Conservation (phyloP, 2,797 vertebrate genomes). For the Nannoperca obscura region DNA sequence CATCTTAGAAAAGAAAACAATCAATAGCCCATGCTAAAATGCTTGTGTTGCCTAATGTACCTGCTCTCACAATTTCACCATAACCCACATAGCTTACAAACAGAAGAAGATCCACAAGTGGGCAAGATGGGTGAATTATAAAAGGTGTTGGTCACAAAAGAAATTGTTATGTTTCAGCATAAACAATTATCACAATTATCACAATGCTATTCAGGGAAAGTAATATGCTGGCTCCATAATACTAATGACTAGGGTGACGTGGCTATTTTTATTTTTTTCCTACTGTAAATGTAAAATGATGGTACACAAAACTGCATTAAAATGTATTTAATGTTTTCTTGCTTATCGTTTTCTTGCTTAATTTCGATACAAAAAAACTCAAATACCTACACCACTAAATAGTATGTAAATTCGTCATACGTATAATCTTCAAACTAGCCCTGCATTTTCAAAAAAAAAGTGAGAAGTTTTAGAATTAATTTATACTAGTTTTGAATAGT, state of each 20-base stretch:
- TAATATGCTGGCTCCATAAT: neutral
- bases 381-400: neutral
- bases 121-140: neutral
- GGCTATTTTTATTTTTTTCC: neutral
- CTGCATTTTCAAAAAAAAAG: neutral
- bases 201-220: neutral
- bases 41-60: neutral
- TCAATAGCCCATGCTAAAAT: constrained; percentile 13
- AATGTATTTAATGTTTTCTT: neutral
- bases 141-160: constrained; percentile 15
- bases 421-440: neutral
- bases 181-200: neutral
- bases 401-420: neutral
- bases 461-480: neutral
- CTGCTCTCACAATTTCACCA: constrained; percentile 15
- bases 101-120: constrained; percentile 44
- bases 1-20: constrained; percentile 16
- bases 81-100: constrained; percentile 7
- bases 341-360: too few species aligned
- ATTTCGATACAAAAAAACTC: neutral
- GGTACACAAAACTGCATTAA: neutral
- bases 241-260: too few species aligned
- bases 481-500: neutral
- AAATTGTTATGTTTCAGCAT: constrained; percentile 10
- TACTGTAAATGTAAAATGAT: neutral